Base-by-base conservation (phyloP, 2,888 invertebrate genomes). In the Drosophila prostipennis region DNA sequence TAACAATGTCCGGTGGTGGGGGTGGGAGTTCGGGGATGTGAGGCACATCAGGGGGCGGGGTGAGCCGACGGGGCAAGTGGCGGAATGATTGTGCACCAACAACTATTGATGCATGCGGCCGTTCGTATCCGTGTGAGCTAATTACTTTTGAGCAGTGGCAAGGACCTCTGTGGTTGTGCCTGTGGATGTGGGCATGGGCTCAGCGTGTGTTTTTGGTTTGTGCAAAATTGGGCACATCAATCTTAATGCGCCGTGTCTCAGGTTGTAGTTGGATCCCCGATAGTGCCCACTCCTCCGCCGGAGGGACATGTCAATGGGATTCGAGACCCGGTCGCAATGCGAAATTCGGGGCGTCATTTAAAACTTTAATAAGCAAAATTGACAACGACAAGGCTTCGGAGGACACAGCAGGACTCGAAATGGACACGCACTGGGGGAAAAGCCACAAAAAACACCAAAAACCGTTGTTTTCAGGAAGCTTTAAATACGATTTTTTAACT, bases 311-410 rank as follows among this genome's bases (percentile, higher is more conserved):
- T 83, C 84, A 81, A 83, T 83, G 79, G 77, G 67, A 29, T 14
- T 36, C 59, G 68, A 59, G 61, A 59, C 34, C 64, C 39, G 65
- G 72, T 64, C 79, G 75, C 86, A 85, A 72, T 85, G 86, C 69
- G 83, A 80, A 77, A 74, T 86, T 86, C 74, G 82, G 80, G 83
- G 86, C 83, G 84, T 83, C 86, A 86, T 86, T 83, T 83, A 83
- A 83, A 83, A 83, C 82, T 83, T 83, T 83, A 83, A 83, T 83
- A 83, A 86, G 82, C 82, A 77, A 76, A 83, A 83, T 80, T 83
- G 86, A 83, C 86, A 86, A 80, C 63, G 80, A 78, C 68, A 68
- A 70, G 74, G 60, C 58, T 67, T 37, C 53, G 40, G 40, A 59
- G 39, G 53, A 52, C 51, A 36, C 48, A 67, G 23, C 52, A 56